Evolutionary conservation across 2,113 vertebrate genomes (phyloP).

Genomic region (Todiramphus chloris): DNA sequence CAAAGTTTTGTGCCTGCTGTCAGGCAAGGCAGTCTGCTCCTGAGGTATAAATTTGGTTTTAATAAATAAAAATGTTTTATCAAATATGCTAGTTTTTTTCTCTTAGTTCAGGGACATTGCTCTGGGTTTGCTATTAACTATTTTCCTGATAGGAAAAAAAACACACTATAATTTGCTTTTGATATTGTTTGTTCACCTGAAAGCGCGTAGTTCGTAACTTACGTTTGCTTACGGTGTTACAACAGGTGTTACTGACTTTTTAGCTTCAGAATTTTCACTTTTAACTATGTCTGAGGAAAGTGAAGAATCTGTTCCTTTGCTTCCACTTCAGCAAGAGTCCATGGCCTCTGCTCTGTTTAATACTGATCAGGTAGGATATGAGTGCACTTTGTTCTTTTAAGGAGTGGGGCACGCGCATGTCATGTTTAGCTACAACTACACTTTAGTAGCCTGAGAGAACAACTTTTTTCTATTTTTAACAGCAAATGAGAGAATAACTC

Average conservation of each 20-base stretch:
- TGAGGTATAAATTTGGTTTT: background rate
- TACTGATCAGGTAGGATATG: conserved; percentile 54
- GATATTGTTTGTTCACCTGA: conserved; percentile 47
- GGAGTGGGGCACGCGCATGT: conserved; percentile 5
- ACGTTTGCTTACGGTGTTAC: conserved; percentile 57
- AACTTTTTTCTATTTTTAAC: background rate
- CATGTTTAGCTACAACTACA: background rate
- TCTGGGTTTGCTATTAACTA: conserved; percentile 58
- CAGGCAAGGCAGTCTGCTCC: background rate
- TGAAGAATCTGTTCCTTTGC: conserved; percentile 70
- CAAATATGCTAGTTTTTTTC: background rate
- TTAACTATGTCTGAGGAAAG: conserved; percentile 65
- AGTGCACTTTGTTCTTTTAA: conserved; percentile 61
- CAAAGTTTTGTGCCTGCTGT: background rate
- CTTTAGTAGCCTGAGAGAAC: background rate
- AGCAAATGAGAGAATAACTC: background rate
- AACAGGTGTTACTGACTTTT: conserved; percentile 65
- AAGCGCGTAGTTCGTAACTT: conserved; percentile 38
- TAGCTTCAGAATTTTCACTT: conserved; percentile 59
- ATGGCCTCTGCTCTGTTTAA: conserved; percentile 57
- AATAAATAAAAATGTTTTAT: background rate
- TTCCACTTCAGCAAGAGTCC: conserved; percentile 64
- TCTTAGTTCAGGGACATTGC: background rate
- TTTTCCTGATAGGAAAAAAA: background rate
- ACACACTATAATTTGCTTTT: background rate